phyloP scores from a whole-genome alignment of 1,140 invertebrate genomes.

The Philotrypesis tridentata region DNA sequence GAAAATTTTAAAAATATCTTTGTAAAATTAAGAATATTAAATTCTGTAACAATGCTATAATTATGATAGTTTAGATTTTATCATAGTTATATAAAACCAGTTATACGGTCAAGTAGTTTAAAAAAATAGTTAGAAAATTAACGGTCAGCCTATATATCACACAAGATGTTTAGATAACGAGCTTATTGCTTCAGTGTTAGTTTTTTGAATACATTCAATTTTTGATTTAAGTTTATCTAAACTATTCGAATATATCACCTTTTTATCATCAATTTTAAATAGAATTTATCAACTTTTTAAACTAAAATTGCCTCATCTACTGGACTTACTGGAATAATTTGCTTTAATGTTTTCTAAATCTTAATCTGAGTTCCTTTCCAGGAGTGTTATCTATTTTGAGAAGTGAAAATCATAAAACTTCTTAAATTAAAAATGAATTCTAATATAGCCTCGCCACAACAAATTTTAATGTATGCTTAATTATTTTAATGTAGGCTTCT shows the following conservation, averaged over 20 bases:
- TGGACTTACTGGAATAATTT: background rate
- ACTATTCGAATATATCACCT: background rate
- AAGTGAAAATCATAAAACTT: background rate
- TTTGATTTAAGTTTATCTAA: background rate
- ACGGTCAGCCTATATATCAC: background rate
- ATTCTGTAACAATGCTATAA: too few relatives aligned
- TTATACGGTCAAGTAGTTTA: too few relatives aligned
- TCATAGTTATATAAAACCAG: background rate
- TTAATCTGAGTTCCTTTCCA: background rate
- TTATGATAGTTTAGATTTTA: too few relatives aligned
- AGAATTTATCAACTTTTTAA: too few relatives aligned
- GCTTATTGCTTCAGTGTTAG: background rate
- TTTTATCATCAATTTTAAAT: background rate
- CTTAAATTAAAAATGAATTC: background rate
- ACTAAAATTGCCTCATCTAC: background rate
- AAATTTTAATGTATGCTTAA: too few relatives aligned
- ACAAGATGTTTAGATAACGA: background rate
- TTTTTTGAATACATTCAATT: background rate
- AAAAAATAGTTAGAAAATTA: background rate
- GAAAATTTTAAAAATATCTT: background rate
- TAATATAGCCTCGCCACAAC: background rate
- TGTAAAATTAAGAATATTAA: too few relatives aligned
- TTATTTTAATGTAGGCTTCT: too few relatives aligned
- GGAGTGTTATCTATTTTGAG: background rate
- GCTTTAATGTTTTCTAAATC: background rate